Evolutionary conservation across 2,113 vertebrate genomes (phyloP).

Genomic region (Haplochromis burtoni): DNA sequence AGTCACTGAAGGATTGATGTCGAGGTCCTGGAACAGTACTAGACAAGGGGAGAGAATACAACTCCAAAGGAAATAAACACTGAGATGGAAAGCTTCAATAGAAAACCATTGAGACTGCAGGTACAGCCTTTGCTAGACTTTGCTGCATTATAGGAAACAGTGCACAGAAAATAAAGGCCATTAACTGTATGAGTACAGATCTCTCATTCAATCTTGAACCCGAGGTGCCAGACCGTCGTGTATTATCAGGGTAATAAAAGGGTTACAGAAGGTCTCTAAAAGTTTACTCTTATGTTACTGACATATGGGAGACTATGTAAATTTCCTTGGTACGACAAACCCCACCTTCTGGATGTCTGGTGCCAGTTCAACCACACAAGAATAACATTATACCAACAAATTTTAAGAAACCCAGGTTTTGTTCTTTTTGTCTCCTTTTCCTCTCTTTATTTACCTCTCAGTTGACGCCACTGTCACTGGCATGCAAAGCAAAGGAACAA

Average conservation of each 20-base stretch:
- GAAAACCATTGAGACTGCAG: not conserved
- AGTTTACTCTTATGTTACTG: not conserved
- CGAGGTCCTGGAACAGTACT: not conserved
- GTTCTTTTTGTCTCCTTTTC: not conserved
- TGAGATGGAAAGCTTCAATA: not conserved
- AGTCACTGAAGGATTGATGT: not conserved
- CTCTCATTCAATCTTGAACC: not conserved
- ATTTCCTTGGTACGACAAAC: not conserved
- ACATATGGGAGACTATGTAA: not conserved
- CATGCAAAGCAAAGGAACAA: constrained; percentile 38
- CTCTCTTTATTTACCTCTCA: not conserved
- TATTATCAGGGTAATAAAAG: constrained; percentile 15
- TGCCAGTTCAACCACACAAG: not conserved
- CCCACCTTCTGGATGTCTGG: not conserved
- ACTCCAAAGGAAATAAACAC: constrained; percentile 27
- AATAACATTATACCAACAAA: not conserved
- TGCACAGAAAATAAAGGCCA: constrained; percentile 3
- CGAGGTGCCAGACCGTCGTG: not conserved
- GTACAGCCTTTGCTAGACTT: not conserved
- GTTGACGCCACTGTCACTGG: not conserved
- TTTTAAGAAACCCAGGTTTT: not conserved
- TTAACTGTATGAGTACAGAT: not conserved
- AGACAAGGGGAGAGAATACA: not conserved
- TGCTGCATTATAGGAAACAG: not conserved
- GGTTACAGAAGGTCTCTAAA: not conserved